Conservation (phyloP, 2,888 invertebrate genomes). For the Belgica antarctica region DNA sequence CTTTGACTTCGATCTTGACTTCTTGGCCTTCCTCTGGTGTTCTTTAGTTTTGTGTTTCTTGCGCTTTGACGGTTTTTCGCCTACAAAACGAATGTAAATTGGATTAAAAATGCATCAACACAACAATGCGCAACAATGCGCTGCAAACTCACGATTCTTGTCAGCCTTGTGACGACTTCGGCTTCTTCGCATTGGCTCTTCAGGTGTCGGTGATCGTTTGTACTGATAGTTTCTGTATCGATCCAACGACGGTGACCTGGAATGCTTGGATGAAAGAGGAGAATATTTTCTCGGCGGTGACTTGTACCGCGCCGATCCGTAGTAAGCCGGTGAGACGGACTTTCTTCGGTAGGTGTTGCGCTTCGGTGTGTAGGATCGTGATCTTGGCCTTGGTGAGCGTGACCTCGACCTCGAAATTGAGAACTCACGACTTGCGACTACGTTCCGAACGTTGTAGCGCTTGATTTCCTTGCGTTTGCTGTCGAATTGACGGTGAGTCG, state of each 20-base stretch:
- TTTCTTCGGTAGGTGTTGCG: conserved; percentile 15
- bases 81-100: conserved; percentile 43
- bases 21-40: conserved; percentile 46
- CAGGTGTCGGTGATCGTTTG: conserved; percentile 29
- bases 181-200: conserved; percentile 47
- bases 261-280: conserved; percentile 43
- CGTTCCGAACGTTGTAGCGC: conserved; percentile 77
- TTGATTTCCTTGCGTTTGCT: conserved; percentile 70
- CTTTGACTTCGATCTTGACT: conserved; percentile 37
- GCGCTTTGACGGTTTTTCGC: conserved; percentile 51
- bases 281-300: conserved; percentile 45
- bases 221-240: conserved; percentile 3
- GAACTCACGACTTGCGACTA: conserved; percentile 66
- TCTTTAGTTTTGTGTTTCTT: conserved; percentile 51
- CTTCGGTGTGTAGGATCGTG: conserved; percentile 47
- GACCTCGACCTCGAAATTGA: conserved; percentile 48
- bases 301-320: conserved; percentile 43
- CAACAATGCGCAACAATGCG: not conserved
- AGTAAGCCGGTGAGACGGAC: conserved; percentile 44
- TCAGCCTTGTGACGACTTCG: conserved; percentile 49
- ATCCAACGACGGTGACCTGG: conserved; percentile 43
- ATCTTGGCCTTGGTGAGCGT: conserved; percentile 46
- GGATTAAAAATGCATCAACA: not conserved
- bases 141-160: conserved; percentile 46
- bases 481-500: not conserved